These are phyloP conservation scores for Calameuta idolon DNA, from an alignment of 2,888 invertebrate species.

Conservation along the genomic window DNA sequence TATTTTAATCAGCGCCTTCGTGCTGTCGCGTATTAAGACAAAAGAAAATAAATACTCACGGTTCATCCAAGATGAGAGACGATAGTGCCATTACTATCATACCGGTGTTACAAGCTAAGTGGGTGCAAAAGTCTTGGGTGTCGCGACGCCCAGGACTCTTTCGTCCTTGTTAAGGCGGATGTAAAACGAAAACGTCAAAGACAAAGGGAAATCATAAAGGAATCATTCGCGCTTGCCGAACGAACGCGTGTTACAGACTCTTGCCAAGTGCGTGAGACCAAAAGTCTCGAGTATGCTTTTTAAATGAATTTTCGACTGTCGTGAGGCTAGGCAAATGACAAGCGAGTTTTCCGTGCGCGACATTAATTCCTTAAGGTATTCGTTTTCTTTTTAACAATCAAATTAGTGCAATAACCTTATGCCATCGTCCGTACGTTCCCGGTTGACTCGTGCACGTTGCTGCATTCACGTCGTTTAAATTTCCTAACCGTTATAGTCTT, in stretches of 20 bases:
- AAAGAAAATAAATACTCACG: conserved; percentile 25
- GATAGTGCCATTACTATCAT: conserved; percentile 49
- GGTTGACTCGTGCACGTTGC: background rate
- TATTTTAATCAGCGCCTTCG: conserved; percentile 18
- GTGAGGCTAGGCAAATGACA: background rate
- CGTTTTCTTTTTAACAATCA: background rate
- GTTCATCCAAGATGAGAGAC: conserved; percentile 32
- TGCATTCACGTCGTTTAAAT: background rate
- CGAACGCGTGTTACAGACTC: background rate
- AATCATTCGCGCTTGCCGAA: background rate
- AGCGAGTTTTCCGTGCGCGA: background rate
- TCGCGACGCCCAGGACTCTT: conserved; percentile 5
- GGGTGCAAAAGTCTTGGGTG: conserved; percentile 2
- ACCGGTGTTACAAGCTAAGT: conserved; percentile 30
- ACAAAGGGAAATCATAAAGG: background rate
- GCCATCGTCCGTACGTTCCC: background rate
- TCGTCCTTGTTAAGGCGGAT: background rate
- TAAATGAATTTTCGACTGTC: background rate
- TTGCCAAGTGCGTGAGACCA: background rate
- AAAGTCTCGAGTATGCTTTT: background rate
- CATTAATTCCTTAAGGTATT: background rate
- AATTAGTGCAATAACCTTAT: background rate
- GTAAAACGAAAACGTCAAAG: background rate
- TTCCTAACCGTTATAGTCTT: background rate
- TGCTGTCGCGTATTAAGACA: conserved; percentile 20